These are phyloP conservation scores for Neuroscelio doddi DNA, from an alignment of 2,888 invertebrate genomes.

Conservation along the genomic window DNA sequence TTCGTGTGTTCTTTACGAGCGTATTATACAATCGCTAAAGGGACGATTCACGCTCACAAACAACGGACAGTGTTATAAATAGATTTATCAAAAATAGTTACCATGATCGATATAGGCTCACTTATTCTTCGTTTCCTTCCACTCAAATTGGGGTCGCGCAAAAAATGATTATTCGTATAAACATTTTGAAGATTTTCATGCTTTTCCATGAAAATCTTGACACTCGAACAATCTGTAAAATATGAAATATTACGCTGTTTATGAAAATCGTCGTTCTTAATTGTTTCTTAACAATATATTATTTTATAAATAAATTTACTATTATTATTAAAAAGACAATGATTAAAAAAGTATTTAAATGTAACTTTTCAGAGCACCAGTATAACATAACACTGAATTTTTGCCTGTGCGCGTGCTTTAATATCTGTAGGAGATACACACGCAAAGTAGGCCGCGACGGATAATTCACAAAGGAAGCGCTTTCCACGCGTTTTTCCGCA, in stretches of 20 bases:
- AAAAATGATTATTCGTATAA: too few relatives aligned
- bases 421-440: not conserved
- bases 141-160: too few relatives aligned
- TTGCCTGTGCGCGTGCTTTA: not conserved
- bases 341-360: not conserved
- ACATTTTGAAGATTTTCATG: too few relatives aligned
- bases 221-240: too few relatives aligned
- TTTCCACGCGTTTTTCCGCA: not conserved
- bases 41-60: slow-evolving; percentile 14
- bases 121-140: too few relatives aligned
- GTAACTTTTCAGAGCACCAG: not conserved
- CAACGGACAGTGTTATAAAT: slow-evolving; percentile 22
- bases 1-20: slow-evolving; percentile 5
- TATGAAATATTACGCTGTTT: too few relatives aligned
- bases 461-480: not conserved
- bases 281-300: too few relatives aligned
- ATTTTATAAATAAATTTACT: too few relatives aligned
- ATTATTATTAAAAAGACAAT: too few relatives aligned
- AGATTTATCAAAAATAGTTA: slow-evolving; percentile 30
- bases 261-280: too few relatives aligned
- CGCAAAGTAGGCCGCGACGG: too few relatives aligned
- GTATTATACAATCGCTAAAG: slow-evolving; percentile 12
- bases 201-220: too few relatives aligned
- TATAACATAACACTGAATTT: not conserved
- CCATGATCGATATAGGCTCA: not conserved